Evolutionary conservation across 2,113 vertebrate genomes (phyloP).

Genomic region (Macroglossus sobrinus): DNA sequence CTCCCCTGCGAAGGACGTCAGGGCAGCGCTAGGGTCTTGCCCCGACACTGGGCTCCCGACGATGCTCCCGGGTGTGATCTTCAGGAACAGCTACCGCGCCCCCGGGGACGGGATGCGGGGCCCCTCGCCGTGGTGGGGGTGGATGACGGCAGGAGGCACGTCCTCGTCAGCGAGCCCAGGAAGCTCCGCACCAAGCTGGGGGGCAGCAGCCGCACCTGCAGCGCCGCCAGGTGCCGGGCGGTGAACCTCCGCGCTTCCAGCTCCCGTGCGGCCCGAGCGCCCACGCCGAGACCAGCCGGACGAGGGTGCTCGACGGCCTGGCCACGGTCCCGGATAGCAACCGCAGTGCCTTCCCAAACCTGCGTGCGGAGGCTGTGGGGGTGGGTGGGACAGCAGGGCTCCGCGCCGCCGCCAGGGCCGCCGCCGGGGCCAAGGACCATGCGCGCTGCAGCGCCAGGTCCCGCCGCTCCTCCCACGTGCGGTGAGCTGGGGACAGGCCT

Average conservation of each 20-base stretch:
- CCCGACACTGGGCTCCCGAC: not conserved
- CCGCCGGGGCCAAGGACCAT: too few species aligned
- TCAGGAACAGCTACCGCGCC: not conserved
- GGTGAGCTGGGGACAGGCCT: not conserved
- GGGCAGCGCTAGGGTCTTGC: not conserved
- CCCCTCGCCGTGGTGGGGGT: not conserved
- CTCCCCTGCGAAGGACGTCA: not conserved
- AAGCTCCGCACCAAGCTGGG: not conserved
- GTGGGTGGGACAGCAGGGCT: not conserved
- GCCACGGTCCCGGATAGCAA: not conserved
- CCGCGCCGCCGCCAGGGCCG: not conserved
- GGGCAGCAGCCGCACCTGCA: not conserved
- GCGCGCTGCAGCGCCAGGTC: rapidly evolving
- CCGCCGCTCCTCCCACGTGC: too few species aligned
- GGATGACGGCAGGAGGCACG: not conserved
- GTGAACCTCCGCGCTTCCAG: not conserved
- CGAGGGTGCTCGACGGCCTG: not conserved
- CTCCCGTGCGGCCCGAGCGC: not conserved
- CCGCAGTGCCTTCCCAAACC: not conserved
- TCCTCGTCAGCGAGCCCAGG: not conserved
- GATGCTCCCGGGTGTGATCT: not conserved
- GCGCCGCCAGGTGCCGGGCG: not conserved
- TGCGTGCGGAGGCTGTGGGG: not conserved
- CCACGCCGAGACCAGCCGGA: not conserved
- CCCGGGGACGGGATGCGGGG: not conserved